Percentiles rank a stretch among this genome's conserved stretches.
Evolutionary conservation across 2,888 invertebrate species (phyloP).

Genomic region (Acronicta aceris): DNA sequence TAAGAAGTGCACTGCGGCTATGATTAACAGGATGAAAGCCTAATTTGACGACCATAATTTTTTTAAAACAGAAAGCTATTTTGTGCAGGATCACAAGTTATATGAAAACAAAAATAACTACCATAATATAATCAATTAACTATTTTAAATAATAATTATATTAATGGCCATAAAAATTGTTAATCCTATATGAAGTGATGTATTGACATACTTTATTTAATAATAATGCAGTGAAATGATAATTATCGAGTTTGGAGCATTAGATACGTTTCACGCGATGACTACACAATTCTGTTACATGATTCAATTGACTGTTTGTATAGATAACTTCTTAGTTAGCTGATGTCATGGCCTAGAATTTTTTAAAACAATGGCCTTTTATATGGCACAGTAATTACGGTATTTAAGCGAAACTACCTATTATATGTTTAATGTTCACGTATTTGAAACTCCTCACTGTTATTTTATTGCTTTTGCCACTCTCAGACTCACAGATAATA

Average conservation of each 20-base stretch:
- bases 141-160: too few relatives aligned
- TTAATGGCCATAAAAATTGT: background rate
- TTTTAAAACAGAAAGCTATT: too few relatives aligned
- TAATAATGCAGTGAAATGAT: conserved; percentile 11
- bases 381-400: background rate
- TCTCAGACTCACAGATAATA: background rate
- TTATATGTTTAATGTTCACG: conserved; percentile 6
- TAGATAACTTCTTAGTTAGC: conserved; percentile 8
- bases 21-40: background rate
- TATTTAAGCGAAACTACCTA: conserved; percentile 22
- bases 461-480: background rate
- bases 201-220: conserved; percentile 21
- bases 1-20: background rate
- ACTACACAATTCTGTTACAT: conserved; percentile 7
- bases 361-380: conserved; percentile 15
- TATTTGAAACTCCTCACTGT: conserved; percentile 3
- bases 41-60: too few relatives aligned
- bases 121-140: too few relatives aligned
- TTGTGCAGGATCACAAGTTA: too few relatives aligned
- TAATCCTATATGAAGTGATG: conserved; percentile 13
- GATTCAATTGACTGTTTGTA: conserved; percentile 13
- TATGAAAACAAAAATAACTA: too few relatives aligned
- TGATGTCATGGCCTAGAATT: conserved; percentile 21
- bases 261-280: conserved; percentile 19
- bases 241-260: conserved; percentile 12